Percentiles rank a stretch among this genome's conserved stretches.
These are phyloP conservation scores for Drosophila azteca DNA, from an alignment of 1,140 invertebrate species.

Conservation along the genomic window DNA sequence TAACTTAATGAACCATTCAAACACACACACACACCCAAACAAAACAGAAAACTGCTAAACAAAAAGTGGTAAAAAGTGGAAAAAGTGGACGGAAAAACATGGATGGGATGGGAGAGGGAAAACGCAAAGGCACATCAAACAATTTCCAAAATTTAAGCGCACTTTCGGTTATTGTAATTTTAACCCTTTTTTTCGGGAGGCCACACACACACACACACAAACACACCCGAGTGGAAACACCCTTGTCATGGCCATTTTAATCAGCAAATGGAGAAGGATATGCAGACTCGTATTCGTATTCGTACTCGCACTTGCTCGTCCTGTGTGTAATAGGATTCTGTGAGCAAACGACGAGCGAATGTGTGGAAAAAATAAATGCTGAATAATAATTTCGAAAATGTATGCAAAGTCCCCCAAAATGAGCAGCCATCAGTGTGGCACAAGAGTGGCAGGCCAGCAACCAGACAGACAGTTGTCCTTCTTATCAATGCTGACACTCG, in stretches of 20 bases:
- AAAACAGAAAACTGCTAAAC: conserved; percentile 17
- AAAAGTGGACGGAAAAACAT: neutral
- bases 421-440: conserved; percentile 39
- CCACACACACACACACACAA: neutral
- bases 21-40: conserved; percentile 46
- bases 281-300: neutral
- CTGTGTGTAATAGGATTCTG: conserved; percentile 57
- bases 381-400: conserved; percentile 50
- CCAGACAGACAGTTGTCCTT: conserved; percentile 36
- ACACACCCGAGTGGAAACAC: conserved; percentile 13
- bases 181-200: conserved; percentile 61
- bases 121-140: conserved; percentile 68
- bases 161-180: conserved; percentile 67
- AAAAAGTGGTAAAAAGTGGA: conserved; percentile 10
- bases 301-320: no score
- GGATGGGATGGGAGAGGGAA: no score
- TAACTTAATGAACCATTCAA: conserved; percentile 71
- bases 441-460: neutral
- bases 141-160: conserved; percentile 59
- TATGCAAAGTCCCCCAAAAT: conserved; percentile 53
- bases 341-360: conserved; percentile 53
- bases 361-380: conserved; percentile 38
- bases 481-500: conserved; percentile 70
- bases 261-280: conserved; percentile 74
- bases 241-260: conserved; percentile 70